phyloP scores from a whole-genome alignment of 2,113 vertebrate species.

The Vireo altiloquus region DNA sequence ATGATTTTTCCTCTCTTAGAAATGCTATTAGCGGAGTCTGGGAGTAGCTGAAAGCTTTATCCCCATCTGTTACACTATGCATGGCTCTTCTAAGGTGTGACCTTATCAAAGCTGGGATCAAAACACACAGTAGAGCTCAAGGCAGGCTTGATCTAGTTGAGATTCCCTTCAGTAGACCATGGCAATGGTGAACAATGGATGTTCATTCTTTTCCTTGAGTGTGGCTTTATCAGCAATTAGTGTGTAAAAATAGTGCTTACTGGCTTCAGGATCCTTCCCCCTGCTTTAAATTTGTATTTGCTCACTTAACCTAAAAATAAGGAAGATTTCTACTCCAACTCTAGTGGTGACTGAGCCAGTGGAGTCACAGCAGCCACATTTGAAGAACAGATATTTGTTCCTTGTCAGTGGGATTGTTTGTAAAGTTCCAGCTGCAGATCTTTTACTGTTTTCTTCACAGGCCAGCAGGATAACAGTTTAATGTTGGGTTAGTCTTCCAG shows the following conservation, averaged over 20 bases:
- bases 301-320: background rate
- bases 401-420: background rate
- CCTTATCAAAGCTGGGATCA: conserved; percentile 77
- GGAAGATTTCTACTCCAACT: background rate
- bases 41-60: conserved; percentile 67
- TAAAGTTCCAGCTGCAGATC: background rate
- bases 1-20: conserved; percentile 44
- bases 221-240: background rate
- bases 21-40: conserved; percentile 50
- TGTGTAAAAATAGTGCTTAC: background rate
- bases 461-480: background rate
- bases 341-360: background rate
- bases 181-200: conserved; percentile 59
- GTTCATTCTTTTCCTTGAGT: background rate
- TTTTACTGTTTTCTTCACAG: background rate
- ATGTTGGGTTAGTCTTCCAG: background rate
- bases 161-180: conserved; percentile 65
- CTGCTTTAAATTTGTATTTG: background rate
- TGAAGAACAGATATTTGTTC: background rate
- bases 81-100: conserved; percentile 73
- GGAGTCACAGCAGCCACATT: rapidly evolving
- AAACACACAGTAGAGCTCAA: conserved; percentile 67
- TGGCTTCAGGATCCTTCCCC: background rate
- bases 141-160: conserved; percentile 72
- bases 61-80: conserved; percentile 65